Evolutionary conservation across 2,888 invertebrate species (phyloP), one percentile per base, ranked within the genome.

Genomic region (Dryadula phaetusa): DNA sequence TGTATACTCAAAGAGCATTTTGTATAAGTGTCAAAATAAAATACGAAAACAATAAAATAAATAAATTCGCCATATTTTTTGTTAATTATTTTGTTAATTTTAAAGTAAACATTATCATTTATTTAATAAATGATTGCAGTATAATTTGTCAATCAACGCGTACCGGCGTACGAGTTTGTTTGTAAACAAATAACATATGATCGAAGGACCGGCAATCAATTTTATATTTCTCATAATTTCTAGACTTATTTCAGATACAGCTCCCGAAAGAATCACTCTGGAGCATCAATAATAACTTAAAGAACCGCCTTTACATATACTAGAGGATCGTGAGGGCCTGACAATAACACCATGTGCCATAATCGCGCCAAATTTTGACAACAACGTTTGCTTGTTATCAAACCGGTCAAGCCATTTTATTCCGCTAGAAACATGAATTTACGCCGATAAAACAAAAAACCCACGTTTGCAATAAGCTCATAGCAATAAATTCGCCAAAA

Each of bases 101-200:
- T 32, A 25, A 44, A 64, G 58, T 58, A 42, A 56, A 67, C 67
- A 64, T 62, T 56, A 67, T 64, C 34, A 37, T 64, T 46, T 52
- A 67, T 58, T 66, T 62, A 66, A 56, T 56, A 47, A 64, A 69
- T 64, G 53, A 64, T 34, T 64, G 60, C 60, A 66, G 25, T 58
- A 58, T 63, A 67, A 53, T 67, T 64, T 40, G 71, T 75, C 72
- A 79, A 72, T 73, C 65, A 74, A 60, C 74, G 79, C 79, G 73
- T 82, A 83, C 90, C 91, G 90, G 91, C 86, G 74, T 69, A 77
- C 73, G 76, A 76, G 75, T 83, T 70, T 92, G 92, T 92, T 92
- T 87, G 91, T 92, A 92, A 92, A 92, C 92, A 92, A 90, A 89
- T 85, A 89, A 86, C 91, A 91, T 86, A 90, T 92, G 92, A 84